Base-by-base conservation (phyloP, 1,140 invertebrate species). In the Ceratoteleas bidentatus region DNA sequence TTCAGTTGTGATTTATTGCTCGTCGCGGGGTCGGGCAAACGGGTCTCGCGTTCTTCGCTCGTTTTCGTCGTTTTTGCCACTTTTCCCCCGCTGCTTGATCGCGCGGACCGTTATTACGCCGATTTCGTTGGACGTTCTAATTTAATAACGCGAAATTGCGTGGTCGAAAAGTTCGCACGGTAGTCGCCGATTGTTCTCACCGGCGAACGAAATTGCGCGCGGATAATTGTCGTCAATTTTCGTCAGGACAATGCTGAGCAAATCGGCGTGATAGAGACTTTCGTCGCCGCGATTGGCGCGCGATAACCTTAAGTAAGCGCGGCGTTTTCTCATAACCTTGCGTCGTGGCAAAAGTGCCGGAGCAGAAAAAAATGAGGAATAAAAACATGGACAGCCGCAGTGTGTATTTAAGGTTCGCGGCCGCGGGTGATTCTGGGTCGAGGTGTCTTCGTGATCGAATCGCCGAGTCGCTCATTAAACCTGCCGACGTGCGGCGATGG, bases 391-490 rank as follows among this genome's bases (percentile, higher is more conserved):
- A 70, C 43, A 54, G 36, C 34, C 66, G 60, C 52, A 80, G 76
- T 76, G 43, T 57, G 52, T 65, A 73, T 75, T 79, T 75, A 83
- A 83, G 66, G 76, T 83, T 76, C 81, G 75, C 68, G 70, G 72
- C 65, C 72, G 76, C 66, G 52, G 81, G 70, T 83, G 81, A 83
- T 79, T 84, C 66, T 84, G 64, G 81, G 81, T 84, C 81, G 76
- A 80, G 76, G 81, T 83, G 62, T 83, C 75, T 83, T 83, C 68
- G 66, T 62, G 66, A 79, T 66, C 70, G 62, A 83, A 74, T 76
- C 60, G 40, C 50, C 60, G 32, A 64, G 57, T 58, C 49, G 64
- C 65, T 83, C 56, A 52, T 80, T 76, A 72, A 73, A 62, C 50
- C 73, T 50, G 50, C 50, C 56, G 33, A 68, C 56, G 56, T 57